These are phyloP conservation scores for Bruchidius siliquastri DNA, from an alignment of 2,888 invertebrate genomes.

Conservation along the genomic window DNA sequence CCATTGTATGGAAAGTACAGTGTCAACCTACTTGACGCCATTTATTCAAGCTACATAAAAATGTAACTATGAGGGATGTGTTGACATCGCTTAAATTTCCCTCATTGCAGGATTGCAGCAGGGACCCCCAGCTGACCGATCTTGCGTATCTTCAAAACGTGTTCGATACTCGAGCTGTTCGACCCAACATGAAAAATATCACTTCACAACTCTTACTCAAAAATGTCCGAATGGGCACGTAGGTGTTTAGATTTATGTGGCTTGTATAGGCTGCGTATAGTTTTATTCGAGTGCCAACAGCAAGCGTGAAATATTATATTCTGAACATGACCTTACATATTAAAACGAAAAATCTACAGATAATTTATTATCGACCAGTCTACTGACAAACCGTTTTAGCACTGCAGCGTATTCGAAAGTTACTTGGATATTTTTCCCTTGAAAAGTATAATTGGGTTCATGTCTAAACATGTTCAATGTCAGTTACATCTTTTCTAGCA, in stretches of 20 bases:
- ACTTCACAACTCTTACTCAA: conserved; percentile 22
- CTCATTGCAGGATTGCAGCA: not conserved
- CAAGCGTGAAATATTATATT: conserved; percentile 38
- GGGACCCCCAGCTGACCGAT: not conserved
- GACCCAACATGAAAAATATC: not conserved
- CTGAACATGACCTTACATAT: conserved; percentile 35
- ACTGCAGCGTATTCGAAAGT: not conserved
- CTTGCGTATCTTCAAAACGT: not conserved
- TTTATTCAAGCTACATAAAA: no score
- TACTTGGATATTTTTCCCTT: not conserved
- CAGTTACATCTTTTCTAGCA: no score
- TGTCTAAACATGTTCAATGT: no score
- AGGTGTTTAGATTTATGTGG: conserved; percentile 35
- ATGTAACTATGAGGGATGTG: no score
- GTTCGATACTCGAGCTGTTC: not conserved
- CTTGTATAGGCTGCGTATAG: conserved; percentile 27
- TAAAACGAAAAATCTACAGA: conserved; percentile 22
- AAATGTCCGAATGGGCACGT: conserved; percentile 27
- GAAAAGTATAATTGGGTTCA: not conserved
- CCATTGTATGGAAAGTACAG: no score
- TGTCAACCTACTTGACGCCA: no score
- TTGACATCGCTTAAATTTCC: not conserved
- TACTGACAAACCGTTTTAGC: conserved; percentile 1
- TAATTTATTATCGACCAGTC: conserved; percentile 22
- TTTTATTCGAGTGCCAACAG: conserved; percentile 38